These are phyloP conservation scores for Nipponia nippon DNA, from an alignment of 2,113 vertebrate genomes.

Conservation along the genomic window DNA sequence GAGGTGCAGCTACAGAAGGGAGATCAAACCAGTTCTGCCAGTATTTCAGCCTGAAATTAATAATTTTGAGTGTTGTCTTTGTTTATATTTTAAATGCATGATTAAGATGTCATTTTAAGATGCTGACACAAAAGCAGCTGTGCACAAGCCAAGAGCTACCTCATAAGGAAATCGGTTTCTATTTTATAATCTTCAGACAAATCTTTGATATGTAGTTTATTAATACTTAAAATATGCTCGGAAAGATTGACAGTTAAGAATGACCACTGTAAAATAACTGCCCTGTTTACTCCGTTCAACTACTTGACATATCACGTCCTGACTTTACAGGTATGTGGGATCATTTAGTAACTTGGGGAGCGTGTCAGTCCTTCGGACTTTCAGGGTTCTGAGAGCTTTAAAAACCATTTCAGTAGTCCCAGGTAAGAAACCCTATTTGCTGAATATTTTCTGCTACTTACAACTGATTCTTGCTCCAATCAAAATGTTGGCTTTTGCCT, in stretches of 20 bases:
- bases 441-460: neutral
- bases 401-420: constrained; percentile 94
- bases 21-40: neutral
- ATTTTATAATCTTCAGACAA: neutral
- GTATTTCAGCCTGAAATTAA: neutral
- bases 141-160: neutral
- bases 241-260: neutral
- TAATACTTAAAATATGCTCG: neutral
- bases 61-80: neutral
- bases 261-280: neutral
- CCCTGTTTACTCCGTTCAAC: neutral
- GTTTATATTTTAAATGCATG: neutral
- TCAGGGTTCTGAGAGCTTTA: constrained; percentile 90
- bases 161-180: neutral
- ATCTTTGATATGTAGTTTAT: neutral
- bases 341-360: constrained; percentile 78
- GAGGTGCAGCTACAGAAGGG: neutral
- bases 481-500: neutral
- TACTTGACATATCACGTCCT: neutral
- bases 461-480: neutral
- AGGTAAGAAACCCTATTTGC: constrained; percentile 76
- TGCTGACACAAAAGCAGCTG: neutral
- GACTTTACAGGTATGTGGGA: constrained; percentile 81
- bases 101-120: neutral
- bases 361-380: constrained; percentile 87